These are phyloP conservation scores for Alethe diademata DNA, from an alignment of 2,113 vertebrate genomes.

Conservation along the genomic window DNA sequence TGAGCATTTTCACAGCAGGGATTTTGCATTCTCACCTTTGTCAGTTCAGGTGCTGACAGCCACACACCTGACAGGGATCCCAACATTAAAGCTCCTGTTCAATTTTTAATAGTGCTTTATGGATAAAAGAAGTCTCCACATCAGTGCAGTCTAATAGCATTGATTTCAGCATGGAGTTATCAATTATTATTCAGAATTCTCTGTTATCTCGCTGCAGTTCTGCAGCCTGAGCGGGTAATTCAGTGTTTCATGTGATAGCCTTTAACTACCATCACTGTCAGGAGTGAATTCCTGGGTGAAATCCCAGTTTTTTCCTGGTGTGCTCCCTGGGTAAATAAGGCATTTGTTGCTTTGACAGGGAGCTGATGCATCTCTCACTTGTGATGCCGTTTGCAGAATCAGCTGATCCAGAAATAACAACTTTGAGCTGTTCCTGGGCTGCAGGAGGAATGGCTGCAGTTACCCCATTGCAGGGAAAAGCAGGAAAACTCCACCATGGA, in stretches of 20 bases:
- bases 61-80: neutral
- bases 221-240: neutral
- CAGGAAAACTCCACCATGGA: fast-evolving
- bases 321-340: neutral
- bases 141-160: neutral
- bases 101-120: neutral
- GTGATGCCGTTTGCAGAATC: neutral
- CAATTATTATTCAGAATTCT: conserved; percentile 25
- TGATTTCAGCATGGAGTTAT: neutral
- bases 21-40: neutral
- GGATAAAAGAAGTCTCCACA: neutral
- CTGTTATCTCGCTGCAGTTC: neutral
- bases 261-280: neutral
- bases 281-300: neutral
- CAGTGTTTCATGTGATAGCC: neutral
- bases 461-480: neutral
- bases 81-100: neutral
- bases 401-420: neutral
- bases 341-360: neutral
- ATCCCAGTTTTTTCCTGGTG: neutral
- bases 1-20: fast-evolving
- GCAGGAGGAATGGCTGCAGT: neutral
- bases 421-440: neutral
- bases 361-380: neutral
- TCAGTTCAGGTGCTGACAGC: neutral